These are phyloP conservation scores for Sesamia nonagrioides DNA, from an alignment of 1,140 invertebrate species.

Conservation along the genomic window DNA sequence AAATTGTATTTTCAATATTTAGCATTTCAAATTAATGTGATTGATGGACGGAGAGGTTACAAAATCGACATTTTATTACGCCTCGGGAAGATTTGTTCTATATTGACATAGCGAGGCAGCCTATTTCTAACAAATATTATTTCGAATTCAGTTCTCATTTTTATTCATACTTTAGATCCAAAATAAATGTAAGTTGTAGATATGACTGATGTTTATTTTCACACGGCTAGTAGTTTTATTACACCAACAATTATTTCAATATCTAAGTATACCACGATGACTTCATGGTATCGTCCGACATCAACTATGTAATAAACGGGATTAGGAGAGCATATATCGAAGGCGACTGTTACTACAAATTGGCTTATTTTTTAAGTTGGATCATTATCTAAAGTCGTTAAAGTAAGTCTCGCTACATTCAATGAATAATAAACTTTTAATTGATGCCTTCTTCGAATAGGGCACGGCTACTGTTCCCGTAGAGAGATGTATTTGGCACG, in stretches of 20 bases:
- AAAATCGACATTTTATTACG: constrained; percentile 3
- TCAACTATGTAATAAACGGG: constrained; percentile 22
- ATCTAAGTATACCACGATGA: background rate
- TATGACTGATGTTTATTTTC: too few species aligned
- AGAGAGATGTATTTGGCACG: constrained; percentile 65
- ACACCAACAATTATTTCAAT: background rate
- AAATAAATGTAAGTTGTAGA: too few species aligned
- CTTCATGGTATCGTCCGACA: constrained; percentile 12
- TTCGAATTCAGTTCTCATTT: background rate
- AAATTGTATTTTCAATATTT: background rate
- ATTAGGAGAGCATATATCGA: constrained; percentile 34
- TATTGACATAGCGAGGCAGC: background rate
- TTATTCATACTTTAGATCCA: background rate
- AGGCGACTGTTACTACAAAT: constrained; percentile 41
- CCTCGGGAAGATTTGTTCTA: background rate
- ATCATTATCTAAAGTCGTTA: constrained; percentile 50
- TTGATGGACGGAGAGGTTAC: background rate
- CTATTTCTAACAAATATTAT: background rate
- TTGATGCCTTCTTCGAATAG: constrained; percentile 74
- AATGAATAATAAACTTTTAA: constrained; percentile 77
- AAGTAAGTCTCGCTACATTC: constrained; percentile 52
- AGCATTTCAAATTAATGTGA: constrained; percentile 2
- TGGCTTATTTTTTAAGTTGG: constrained; percentile 48
- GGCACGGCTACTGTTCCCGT: constrained; percentile 48
- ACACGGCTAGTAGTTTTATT: too few species aligned